phyloP scores from a whole-genome alignment of 2,113 vertebrate genomes.

The Atlantisia rogersi region DNA sequence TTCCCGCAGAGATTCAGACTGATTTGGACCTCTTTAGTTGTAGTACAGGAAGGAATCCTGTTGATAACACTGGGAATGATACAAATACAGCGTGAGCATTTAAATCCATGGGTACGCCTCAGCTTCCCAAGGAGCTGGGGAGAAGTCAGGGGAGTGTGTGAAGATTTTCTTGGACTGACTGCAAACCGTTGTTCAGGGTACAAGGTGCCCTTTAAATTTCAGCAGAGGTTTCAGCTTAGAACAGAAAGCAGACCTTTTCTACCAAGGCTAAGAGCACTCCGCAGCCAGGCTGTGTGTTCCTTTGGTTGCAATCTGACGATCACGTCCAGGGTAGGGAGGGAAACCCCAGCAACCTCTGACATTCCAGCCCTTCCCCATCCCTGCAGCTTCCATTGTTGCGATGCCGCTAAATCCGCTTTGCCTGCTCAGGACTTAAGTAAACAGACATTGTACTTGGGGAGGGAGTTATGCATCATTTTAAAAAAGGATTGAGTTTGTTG shows the following conservation, averaged over 20 bases:
- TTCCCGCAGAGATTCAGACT: background rate
- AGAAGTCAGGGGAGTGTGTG: background rate
- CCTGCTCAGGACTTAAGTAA: background rate
- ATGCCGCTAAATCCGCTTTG: background rate
- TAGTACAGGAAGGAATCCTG: constrained; percentile 9
- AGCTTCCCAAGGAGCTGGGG: background rate
- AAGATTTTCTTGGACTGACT: background rate
- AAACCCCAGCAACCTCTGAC: background rate
- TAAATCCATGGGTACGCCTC: background rate
- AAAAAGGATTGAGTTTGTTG: background rate
- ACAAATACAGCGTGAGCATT: background rate
- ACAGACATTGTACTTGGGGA: background rate
- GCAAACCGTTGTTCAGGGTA: background rate
- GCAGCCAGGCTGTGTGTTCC: background rate
- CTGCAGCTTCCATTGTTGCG: background rate
- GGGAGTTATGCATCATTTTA: background rate
- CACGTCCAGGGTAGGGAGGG: background rate
- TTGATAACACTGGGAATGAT: background rate
- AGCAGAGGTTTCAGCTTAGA: background rate
- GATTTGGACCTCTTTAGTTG: background rate
- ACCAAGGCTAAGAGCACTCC: background rate
- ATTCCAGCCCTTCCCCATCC: background rate
- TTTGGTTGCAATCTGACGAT: background rate
- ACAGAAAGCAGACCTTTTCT: background rate
- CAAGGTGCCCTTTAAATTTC: background rate